Evolutionary conservation across 30 jellyfish, hydroid and myxozoan species (phyloP).

Genomic region (Sanderia malayensis): DNA sequence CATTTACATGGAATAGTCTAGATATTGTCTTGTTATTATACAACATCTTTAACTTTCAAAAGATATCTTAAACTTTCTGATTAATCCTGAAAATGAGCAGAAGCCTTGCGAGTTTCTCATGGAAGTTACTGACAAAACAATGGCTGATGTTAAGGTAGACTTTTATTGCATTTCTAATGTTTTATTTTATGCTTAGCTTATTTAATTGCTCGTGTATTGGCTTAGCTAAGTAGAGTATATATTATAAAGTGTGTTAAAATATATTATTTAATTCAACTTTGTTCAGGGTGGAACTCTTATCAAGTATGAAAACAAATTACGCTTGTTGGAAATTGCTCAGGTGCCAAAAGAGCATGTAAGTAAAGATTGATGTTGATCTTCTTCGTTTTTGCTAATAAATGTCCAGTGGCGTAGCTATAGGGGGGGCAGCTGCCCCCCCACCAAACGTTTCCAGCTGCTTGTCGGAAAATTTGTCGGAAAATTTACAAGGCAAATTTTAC

Average conservation of each 20-base stretch:
- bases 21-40: too few relatives aligned
- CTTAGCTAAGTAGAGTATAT: too few relatives aligned
- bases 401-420: neutral
- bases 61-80: constrained; percentile 76
- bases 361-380: too few relatives aligned
- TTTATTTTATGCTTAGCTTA: too few relatives aligned
- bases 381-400: too few relatives aligned
- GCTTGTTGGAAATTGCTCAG: constrained; percentile 96
- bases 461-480: too few relatives aligned
- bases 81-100: constrained; percentile 32
- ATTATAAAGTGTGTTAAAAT: too few relatives aligned
- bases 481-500: too few relatives aligned
- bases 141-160: constrained; percentile 95
- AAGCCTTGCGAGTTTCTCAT: constrained; percentile 85
- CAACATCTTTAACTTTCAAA: neutral
- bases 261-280: too few relatives aligned
- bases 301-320: constrained; percentile 65
- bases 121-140: constrained; percentile 97
- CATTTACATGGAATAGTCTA: too few relatives aligned
- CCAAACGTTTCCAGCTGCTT: too few relatives aligned
- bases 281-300: constrained; percentile 93
- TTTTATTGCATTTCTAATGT: neutral
- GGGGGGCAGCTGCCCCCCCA: neutral
- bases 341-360: constrained; percentile 97
- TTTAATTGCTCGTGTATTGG: too few relatives aligned